A percentile compares a stretch with the other conserved stretches of the same genome.
Conservation (phyloP, 2,797 vertebrate genomes). For the Carcharodon carcharias region DNA sequence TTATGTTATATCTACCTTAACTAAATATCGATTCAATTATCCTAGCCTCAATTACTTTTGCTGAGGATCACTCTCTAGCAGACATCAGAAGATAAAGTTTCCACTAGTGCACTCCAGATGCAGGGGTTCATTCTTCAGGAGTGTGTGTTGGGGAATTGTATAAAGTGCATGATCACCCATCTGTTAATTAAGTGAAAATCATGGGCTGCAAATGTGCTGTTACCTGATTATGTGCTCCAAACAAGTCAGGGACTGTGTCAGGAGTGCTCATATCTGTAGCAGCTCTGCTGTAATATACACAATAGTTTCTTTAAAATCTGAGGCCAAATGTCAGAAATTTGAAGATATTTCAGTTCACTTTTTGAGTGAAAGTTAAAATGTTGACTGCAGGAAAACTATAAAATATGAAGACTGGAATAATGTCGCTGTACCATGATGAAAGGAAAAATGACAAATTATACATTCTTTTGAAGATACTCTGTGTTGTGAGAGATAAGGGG, state of each 20-base stretch:
- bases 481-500: background rate
- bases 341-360: background rate
- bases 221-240: background rate
- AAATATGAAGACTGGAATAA: background rate
- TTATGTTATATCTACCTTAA: background rate
- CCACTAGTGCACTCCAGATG: background rate
- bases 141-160: background rate
- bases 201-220: background rate
- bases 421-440: no score
- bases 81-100: background rate
- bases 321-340: background rate
- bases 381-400: background rate
- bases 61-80: background rate
- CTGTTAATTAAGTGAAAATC: background rate
- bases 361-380: background rate
- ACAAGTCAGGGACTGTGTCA: background rate
- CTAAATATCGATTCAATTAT: background rate
- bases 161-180: background rate
- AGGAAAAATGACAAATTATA: background rate
- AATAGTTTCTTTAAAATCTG: background rate
- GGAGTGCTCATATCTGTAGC: background rate
- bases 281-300: background rate
- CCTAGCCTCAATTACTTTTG: background rate
- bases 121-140: background rate
- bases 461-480: background rate